phyloP scores from a whole-genome alignment of 53 echinoderm and acorn worm species.

The Echinarachnius parma region DNA sequence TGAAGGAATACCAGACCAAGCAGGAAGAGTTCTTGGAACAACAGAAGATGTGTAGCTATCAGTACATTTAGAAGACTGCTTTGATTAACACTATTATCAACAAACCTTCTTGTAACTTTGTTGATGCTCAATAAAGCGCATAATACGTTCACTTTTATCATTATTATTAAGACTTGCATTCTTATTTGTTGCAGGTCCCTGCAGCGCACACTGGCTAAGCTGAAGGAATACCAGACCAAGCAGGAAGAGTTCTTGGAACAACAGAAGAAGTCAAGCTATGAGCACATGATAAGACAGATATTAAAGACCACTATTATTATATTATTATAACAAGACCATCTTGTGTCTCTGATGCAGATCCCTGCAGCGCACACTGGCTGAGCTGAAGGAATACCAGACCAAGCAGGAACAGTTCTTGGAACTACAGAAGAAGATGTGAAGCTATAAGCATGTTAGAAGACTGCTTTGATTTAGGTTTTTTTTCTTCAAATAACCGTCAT shows the following conservation, averaged over 20 bases:
- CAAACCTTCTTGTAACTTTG: too few relatives aligned
- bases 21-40: conserved; percentile 70
- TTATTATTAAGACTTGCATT: too few relatives aligned
- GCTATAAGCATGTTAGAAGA: too few relatives aligned
- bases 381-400: neutral
- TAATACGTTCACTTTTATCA: too few relatives aligned
- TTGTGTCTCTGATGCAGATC: neutral
- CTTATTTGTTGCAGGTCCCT: too few relatives aligned
- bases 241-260: conserved; percentile 81
- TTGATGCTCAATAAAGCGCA: too few relatives aligned
- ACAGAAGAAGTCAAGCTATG: conserved; percentile 68
- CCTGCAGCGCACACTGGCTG: neutral
- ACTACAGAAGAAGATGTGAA: conserved; percentile 63
- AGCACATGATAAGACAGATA: too few relatives aligned
- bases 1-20: conserved; percentile 74
- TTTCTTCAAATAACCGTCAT: neutral
- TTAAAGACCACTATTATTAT: too few relatives aligned
- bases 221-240: conserved; percentile 23
- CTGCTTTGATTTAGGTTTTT: neutral
- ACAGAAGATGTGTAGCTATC: too few relatives aligned
- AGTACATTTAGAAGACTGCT: too few relatives aligned
- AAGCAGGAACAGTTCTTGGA: conserved; percentile 46
- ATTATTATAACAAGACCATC: too few relatives aligned
- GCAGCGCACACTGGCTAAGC: neutral
- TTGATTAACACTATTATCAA: too few relatives aligned